Evolutionary conservation across 2,113 vertebrate genomes (phyloP), one percentile per base, ranked within the genome.

Genomic region (Rhegmatorhina hoffmannsi): DNA sequence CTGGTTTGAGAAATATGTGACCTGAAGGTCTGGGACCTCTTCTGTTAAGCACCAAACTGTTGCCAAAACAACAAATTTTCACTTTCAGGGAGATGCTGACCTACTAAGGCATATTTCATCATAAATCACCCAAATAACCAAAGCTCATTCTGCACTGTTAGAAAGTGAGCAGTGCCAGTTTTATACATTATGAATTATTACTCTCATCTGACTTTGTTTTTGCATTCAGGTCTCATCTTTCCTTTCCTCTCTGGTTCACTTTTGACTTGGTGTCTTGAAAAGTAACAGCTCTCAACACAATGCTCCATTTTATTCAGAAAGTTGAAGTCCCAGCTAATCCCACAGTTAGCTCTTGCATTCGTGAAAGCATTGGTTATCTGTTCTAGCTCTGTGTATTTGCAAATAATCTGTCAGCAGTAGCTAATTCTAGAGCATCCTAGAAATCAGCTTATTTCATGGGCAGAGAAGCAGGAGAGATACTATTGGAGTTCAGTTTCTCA

Each of bases 1-100:
- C 40, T 89, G 24, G 5, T 80, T 81, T 89, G 82, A 76, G 95
- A 96, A 87, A 84, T 64, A 13, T 28, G 9, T 83, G 86, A 78
- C 89, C 76, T 92, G 73, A 24, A 26, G 85, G 83, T 60, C 60
- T 92, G 83, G 31, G 80, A 46, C n/a, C 56, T 87, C 53, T 76
- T 73, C 47, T 79, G 18, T 63, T 77, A 38, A 77, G 68, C 69
- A 67, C 29, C n/a, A 56, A 92, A 60, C 20, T 78, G 44, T 68
- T 92, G 40, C 56, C 85, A 74, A 74, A 83, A 29, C 36, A 89
- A 34, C 43, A 75, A 47, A n/a, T 38, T 40, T 29, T 66, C 86
- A 29, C 33, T 94, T 81, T 36, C 49, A 52, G 34, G 55, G 25
- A 70, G 28, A n/a, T 77, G 66, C 58, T 90, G 80, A 52, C 43